A percentile compares a stretch with the other conserved stretches of the same genome.
phyloP scores from a whole-genome alignment of 2,797 vertebrate genomes.

The Danio kyathit region DNA sequence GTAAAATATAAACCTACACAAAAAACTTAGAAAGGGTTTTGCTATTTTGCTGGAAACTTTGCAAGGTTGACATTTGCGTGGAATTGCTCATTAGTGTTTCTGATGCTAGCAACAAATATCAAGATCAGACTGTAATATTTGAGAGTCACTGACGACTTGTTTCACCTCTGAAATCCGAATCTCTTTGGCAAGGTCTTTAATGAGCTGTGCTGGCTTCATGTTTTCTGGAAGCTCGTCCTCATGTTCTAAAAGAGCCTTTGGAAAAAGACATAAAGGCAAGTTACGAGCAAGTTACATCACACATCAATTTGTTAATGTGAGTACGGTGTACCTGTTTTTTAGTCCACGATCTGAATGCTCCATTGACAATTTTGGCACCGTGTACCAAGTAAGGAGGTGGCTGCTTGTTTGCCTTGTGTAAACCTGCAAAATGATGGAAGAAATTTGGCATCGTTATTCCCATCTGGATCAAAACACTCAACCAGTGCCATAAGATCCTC shows the following conservation, averaged over 20 bases:
- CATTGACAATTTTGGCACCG: conserved; percentile 98
- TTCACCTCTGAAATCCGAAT: conserved; percentile 96
- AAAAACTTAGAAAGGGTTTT: too few species aligned
- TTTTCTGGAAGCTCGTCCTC: conserved; percentile 98
- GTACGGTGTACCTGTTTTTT: conserved; percentile 89
- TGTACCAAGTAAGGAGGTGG: conserved; percentile 92
- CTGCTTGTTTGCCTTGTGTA: conserved; percentile 96
- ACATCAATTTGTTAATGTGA: conserved; percentile 1
- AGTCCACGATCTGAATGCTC: conserved; percentile 97
- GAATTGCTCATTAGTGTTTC: neutral
- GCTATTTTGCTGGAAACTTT: too few species aligned
- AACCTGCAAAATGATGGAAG: conserved; percentile 75
- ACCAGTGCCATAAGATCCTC: conserved; percentile 14
- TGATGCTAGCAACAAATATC: neutral
- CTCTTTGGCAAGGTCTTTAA: conserved; percentile 99
- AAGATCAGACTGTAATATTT: conserved; percentile 2
- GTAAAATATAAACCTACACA: too few species aligned
- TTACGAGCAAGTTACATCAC: neutral
- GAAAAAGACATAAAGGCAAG: conserved; percentile 4
- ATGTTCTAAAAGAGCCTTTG: conserved; percentile 93
- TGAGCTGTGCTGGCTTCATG: conserved; percentile 97
- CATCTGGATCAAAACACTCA: conserved; percentile 33
- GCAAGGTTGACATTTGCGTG: too few species aligned
- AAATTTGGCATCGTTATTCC: neutral
- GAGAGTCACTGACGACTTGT: neutral